Evolutionary conservation across 2,888 invertebrate genomes (phyloP).

Genomic region (Mesodorylaimus sp.): DNA sequence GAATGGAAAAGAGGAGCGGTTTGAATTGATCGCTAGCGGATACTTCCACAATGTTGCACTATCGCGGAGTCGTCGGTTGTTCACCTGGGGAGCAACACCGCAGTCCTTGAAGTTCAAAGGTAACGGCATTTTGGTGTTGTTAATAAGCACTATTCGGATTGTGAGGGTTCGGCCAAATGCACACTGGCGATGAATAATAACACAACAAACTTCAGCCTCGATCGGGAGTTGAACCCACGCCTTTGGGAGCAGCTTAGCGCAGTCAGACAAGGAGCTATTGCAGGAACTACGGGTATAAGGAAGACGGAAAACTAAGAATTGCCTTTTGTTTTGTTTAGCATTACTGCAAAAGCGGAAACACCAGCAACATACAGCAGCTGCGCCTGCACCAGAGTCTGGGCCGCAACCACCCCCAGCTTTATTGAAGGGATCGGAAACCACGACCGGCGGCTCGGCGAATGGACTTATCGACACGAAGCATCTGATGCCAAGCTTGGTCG

Average conservation of each 20-base stretch:
- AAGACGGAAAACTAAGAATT: too few species aligned
- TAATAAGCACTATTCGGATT: too few species aligned
- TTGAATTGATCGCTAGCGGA: constrained; percentile 41
- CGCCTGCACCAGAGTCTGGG: neutral
- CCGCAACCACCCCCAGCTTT: neutral
- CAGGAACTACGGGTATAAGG: too few species aligned
- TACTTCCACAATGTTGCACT: constrained; percentile 48
- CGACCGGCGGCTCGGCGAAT: neutral
- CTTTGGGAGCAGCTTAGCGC: too few species aligned
- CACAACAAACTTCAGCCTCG: too few species aligned
- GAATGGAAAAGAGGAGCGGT: neutral
- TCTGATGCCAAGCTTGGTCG: neutral
- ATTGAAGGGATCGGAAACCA: neutral
- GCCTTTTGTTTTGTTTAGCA: too few species aligned
- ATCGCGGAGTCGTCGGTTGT: constrained; percentile 33
- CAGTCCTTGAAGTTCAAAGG: constrained; percentile 50
- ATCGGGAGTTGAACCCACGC: too few species aligned
- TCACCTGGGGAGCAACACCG: constrained; percentile 58
- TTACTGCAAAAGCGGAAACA: constrained; percentile 37
- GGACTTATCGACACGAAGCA: constrained; percentile 1
- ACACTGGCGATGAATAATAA: too few species aligned
- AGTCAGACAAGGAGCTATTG: too few species aligned
- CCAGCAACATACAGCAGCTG: constrained; percentile 10
- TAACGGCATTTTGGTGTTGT: too few species aligned
- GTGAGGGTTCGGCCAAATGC: too few species aligned